phyloP scores from a whole-genome alignment of 2,888 invertebrate species.

The Leptopterna dolabrata region DNA sequence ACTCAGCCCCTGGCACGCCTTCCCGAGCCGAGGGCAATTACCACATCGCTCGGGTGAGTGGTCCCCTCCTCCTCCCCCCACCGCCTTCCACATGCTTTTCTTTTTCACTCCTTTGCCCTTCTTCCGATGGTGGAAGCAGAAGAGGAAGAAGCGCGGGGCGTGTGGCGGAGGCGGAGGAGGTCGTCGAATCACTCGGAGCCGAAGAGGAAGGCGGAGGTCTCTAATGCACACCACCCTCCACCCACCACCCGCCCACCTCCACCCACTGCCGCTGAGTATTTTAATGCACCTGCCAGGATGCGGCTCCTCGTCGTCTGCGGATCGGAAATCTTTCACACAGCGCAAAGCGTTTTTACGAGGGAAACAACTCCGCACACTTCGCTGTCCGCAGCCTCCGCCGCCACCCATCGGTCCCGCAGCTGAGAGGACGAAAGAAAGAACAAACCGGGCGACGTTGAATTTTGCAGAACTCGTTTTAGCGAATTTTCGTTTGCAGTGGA shows the following conservation, averaged over 20 bases:
- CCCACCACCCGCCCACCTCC: neutral
- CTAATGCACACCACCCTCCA: constrained; percentile 18
- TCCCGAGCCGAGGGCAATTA: constrained; percentile 44
- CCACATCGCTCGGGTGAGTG: constrained; percentile 43
- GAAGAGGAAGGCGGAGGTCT: constrained; percentile 12
- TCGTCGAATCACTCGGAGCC: constrained; percentile 27
- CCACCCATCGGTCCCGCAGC: no score
- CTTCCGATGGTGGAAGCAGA: neutral
- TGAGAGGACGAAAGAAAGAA: no score
- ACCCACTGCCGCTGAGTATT: neutral
- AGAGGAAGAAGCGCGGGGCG: neutral
- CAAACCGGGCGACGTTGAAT: no score
- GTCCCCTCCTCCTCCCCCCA: neutral
- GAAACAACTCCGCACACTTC: no score
- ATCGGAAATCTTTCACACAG: constrained; percentile 36
- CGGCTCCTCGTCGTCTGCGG: neutral
- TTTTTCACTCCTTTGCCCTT: constrained; percentile 11
- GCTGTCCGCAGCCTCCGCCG: no score
- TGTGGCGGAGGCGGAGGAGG: neutral
- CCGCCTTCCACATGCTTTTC: neutral
- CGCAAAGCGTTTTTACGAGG: neutral
- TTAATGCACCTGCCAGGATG: constrained; percentile 32
- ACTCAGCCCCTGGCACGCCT: constrained; percentile 36
- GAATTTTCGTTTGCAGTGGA: no score
- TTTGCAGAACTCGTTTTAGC: no score